Evolutionary conservation across 2,797 vertebrate genomes (phyloP).

Genomic region (Ceryle rudis): DNA sequence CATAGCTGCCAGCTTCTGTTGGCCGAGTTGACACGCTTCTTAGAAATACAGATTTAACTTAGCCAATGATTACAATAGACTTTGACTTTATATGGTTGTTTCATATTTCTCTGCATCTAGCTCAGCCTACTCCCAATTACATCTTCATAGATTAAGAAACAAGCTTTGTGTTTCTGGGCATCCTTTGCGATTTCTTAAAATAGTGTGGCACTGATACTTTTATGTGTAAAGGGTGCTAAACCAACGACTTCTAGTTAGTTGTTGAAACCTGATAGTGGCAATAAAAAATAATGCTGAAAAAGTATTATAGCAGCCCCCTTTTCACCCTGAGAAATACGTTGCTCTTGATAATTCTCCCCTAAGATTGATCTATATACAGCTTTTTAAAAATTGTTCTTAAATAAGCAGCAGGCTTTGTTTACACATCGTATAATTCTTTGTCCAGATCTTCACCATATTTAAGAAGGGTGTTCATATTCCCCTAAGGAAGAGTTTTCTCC

Average conservation of each 20-base stretch:
- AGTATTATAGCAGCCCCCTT: background rate
- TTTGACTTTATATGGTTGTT: conserved; percentile 59
- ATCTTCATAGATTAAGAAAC: background rate
- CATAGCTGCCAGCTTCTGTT: conserved; percentile 28
- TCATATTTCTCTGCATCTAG: background rate
- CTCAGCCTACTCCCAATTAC: background rate
- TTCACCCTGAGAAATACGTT: background rate
- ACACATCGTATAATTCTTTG: background rate
- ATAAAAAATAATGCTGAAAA: background rate
- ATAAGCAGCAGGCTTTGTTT: background rate
- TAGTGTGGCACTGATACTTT: background rate
- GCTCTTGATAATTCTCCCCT: background rate
- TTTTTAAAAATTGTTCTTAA: background rate
- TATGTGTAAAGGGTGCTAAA: background rate
- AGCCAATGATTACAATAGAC: conserved; percentile 20
- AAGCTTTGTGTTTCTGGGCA: background rate
- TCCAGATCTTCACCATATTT: background rate
- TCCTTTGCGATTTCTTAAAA: background rate
- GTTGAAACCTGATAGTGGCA: background rate
- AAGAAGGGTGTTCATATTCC: background rate
- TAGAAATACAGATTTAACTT: background rate
- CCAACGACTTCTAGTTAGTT: background rate
- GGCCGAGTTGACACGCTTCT: background rate
- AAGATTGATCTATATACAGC: background rate
- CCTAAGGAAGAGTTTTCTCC: background rate